A percentile compares a stretch with the other conserved stretches of the same genome.
These are phyloP conservation scores for Apeltes quadracus DNA, from an alignment of 2,113 vertebrate species.

Conservation along the genomic window DNA sequence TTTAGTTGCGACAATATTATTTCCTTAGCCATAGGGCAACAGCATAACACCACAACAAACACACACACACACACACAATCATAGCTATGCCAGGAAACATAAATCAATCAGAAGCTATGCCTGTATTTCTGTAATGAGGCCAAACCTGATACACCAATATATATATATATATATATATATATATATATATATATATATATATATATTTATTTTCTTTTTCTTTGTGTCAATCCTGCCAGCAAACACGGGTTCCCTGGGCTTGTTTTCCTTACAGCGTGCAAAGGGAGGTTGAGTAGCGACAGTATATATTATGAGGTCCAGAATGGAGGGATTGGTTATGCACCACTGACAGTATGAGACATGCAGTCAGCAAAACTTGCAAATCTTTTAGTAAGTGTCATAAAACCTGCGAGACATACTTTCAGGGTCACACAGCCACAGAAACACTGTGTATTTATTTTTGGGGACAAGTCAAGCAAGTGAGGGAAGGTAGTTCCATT, in stretches of 20 bases:
- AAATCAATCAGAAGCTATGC: conserved; percentile 39
- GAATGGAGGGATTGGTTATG: conserved; percentile 62
- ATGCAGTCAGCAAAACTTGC: conserved; percentile 67
- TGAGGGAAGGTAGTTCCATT: conserved; percentile 9
- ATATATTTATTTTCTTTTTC: no score
- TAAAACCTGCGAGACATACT: conserved; percentile 62
- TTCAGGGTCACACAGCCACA: conserved; percentile 58
- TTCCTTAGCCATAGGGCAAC: conserved; percentile 19
- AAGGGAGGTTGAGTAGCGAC: conserved; percentile 30
- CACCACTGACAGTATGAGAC: conserved; percentile 56
- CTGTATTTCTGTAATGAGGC: conserved; percentile 29
- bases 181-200: no score
- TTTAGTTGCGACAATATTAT: conserved; percentile 36
- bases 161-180: background rate
- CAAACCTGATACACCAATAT: conserved; percentile 24
- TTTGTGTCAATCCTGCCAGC: conserved; percentile 26
- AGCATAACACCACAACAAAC: conserved; percentile 1
- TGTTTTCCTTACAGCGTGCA: conserved; percentile 24
- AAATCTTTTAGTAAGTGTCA: conserved; percentile 57
- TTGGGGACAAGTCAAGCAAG: conserved; percentile 26
- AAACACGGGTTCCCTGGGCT: conserved; percentile 32
- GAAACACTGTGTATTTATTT: conserved; percentile 38
- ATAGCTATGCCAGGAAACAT: conserved; percentile 21
- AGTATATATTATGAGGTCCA: conserved; percentile 53
- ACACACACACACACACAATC: background rate